Evolutionary conservation across 2,113 vertebrate species (phyloP).

Genomic region (Motacilla tschutschensis): DNA sequence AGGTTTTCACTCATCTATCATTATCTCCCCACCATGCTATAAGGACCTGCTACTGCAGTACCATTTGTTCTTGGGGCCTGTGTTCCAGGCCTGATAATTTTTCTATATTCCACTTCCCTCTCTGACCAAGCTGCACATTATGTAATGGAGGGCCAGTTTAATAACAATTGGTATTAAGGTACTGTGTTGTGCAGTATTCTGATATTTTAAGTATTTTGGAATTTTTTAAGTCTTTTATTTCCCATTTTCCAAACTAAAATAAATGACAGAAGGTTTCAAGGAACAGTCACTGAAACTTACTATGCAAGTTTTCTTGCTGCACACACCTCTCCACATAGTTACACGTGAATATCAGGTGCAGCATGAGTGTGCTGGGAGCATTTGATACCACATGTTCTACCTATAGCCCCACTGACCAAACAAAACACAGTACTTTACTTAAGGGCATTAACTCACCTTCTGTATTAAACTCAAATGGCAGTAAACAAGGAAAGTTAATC

Average conservation of each 20-base stretch:
- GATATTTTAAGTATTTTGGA: neutral
- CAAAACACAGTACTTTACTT: neutral
- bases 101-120: neutral
- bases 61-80: neutral
- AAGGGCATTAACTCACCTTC: neutral
- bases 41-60: neutral
- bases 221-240: neutral
- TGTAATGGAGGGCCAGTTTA: neutral
- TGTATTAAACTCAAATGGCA: neutral
- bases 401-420: neutral
- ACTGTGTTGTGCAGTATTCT: neutral
- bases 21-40: neutral
- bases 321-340: fast-evolving
- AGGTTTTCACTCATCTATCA: neutral
- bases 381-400: neutral
- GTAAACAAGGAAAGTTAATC: neutral
- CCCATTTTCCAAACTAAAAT: neutral
- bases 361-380: fast-evolving
- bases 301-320: neutral
- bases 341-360: fast-evolving
- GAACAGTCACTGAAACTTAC: neutral
- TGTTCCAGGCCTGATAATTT: fast-evolving
- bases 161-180: neutral
- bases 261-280: neutral
- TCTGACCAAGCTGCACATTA: neutral